Conservation (phyloP, 1,140 invertebrate species). For the Cyclina sinensis region DNA sequence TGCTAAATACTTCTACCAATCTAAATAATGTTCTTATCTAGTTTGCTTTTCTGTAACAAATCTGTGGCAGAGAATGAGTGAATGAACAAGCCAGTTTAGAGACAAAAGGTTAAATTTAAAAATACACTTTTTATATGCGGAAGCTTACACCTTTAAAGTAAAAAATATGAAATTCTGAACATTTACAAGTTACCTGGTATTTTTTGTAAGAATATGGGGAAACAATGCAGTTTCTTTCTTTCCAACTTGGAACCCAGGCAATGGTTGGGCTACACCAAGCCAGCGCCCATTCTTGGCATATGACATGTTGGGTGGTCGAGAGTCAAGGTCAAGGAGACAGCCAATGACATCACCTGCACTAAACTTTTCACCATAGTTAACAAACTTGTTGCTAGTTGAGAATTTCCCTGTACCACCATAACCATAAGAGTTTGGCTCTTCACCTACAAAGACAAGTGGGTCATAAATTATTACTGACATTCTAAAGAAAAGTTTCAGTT, state of each 20-base stretch:
- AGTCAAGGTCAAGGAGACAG: conserved; percentile 90
- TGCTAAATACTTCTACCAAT: too few species aligned
- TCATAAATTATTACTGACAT: too few species aligned
- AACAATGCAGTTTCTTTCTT: conserved; percentile 90
- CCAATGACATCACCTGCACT: conserved; percentile 93
- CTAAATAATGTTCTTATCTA: too few species aligned
- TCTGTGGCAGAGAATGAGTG: too few species aligned
- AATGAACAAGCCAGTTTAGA: too few species aligned
- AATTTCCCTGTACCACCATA: conserved; percentile 95
- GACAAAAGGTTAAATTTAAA: too few species aligned
- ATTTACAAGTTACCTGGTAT: conserved; percentile 88
- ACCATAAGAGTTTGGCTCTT: conserved; percentile 94
- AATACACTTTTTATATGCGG: too few species aligned
- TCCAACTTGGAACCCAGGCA: conserved; percentile 86
- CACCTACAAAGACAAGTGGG: conserved; percentile 84
- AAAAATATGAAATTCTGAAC: too few species aligned
- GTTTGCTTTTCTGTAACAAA: too few species aligned
- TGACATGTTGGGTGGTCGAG: conserved; percentile 89
- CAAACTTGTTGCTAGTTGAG: conserved; percentile 92
- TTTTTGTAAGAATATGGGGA: conserved; percentile 96
- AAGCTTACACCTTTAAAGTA: too few species aligned
- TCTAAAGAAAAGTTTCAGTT: too few species aligned
- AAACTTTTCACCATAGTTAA: conserved; percentile 92
- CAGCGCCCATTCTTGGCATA: conserved; percentile 95
- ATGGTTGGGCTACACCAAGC: conserved; percentile 89